These are phyloP conservation scores for Alviniconcha strummeri DNA, from an alignment of 2,888 invertebrate species.

Conservation along the genomic window DNA sequence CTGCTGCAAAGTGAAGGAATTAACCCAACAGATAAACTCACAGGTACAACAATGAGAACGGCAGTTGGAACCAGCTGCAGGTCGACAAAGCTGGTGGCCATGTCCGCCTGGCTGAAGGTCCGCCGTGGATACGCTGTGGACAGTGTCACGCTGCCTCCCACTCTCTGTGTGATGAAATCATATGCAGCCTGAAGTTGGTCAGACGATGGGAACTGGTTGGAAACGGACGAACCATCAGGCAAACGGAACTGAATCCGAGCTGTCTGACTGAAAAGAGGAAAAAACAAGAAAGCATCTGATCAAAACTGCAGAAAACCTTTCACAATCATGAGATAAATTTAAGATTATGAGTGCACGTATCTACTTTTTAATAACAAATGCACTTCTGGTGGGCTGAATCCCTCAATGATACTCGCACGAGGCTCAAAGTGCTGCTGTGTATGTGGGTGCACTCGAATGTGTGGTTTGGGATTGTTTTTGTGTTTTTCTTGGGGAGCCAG, in stretches of 20 bases:
- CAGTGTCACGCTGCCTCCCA: constrained; percentile 77
- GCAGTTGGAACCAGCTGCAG: constrained; percentile 85
- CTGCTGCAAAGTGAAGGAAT: too few relatives aligned
- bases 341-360: background rate
- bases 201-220: constrained; percentile 83
- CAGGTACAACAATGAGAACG: constrained; percentile 82
- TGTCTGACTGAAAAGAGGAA: constrained; percentile 72
- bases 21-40: constrained; percentile 44
- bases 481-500: too few relatives aligned
- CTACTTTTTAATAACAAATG: background rate
- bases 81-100: constrained; percentile 78
- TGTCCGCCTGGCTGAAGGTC: constrained; percentile 79
- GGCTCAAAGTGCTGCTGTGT: too few relatives aligned
- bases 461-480: too few relatives aligned
- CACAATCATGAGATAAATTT: background rate
- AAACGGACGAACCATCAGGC: constrained; percentile 86
- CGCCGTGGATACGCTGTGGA: constrained; percentile 86
- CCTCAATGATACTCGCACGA: too few relatives aligned
- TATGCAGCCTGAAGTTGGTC: constrained; percentile 79
- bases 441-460: too few relatives aligned
- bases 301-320: background rate
- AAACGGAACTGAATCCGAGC: constrained; percentile 90
- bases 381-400: too few relatives aligned
- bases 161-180: constrained; percentile 61
- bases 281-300: background rate